Conservation (phyloP, 2,113 vertebrate species). For the Pachypanchax playfairii region DNA sequence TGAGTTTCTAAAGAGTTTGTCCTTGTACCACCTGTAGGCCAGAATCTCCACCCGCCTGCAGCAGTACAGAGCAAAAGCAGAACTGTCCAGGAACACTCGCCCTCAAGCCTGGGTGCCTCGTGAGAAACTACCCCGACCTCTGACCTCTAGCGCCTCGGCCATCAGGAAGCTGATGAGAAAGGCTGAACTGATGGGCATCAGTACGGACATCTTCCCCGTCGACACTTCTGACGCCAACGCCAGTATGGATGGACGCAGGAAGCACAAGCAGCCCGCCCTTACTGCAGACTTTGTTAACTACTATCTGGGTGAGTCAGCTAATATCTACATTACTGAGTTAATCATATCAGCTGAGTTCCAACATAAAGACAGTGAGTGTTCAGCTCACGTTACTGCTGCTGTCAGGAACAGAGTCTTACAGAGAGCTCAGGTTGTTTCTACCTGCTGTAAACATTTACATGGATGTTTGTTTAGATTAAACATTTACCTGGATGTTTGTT, state of each 20-base stretch:
- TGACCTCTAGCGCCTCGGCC: constrained; percentile 96
- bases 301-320: constrained; percentile 88
- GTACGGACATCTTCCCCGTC: constrained; percentile 96
- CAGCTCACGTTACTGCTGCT: too few relatives aligned
- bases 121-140: constrained; percentile 93
- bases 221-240: constrained; percentile 94
- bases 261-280: constrained; percentile 96
- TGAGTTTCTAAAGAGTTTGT: background rate
- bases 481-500: too few relatives aligned
- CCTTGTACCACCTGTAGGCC: constrained; percentile 74
- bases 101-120: constrained; percentile 97
- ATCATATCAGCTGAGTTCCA: background rate
- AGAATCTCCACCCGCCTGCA: constrained; percentile 94
- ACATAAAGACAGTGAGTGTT: too few relatives aligned
- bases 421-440: too few relatives aligned
- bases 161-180: constrained; percentile 98
- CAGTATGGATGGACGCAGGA: constrained; percentile 93
- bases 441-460: too few relatives aligned
- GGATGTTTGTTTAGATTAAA: too few relatives aligned
- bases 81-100: constrained; percentile 92
- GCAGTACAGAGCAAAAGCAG: constrained; percentile 94
- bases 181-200: constrained; percentile 98
- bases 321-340: background rate
- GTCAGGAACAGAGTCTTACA: too few relatives aligned
- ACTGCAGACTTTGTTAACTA: constrained; percentile 99